Conservation (phyloP, 2,113 vertebrate genomes). For the Myotis brandtii region DNA sequence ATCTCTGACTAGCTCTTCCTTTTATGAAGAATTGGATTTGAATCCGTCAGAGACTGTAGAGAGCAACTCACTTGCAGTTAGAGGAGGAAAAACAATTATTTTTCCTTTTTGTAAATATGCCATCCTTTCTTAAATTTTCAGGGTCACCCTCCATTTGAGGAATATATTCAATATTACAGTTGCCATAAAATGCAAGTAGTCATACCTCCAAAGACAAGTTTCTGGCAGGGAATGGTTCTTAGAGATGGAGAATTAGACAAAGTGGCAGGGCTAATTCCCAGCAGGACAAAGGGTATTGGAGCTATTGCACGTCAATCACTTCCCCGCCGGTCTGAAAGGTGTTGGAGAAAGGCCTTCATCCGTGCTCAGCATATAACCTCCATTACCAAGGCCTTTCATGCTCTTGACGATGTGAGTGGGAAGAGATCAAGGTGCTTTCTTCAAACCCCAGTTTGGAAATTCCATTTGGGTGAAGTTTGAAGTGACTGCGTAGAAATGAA, state of each 20-base stretch:
- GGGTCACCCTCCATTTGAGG: background rate
- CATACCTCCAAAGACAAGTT: background rate
- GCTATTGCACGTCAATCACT: background rate
- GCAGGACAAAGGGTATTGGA: slow-evolving; percentile 14
- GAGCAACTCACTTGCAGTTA: background rate
- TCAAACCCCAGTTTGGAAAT: background rate
- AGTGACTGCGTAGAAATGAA: background rate
- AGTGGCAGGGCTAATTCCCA: slow-evolving; percentile 67
- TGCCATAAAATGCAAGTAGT: slow-evolving; percentile 41
- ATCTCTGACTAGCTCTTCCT: slow-evolving; percentile 17
- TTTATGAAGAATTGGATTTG: background rate
- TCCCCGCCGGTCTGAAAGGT: background rate
- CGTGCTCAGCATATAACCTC: slow-evolving; percentile 18
- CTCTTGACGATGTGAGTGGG: background rate
- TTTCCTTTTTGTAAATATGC: background rate
- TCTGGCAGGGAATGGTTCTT: slow-evolving; percentile 20
- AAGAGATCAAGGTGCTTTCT: slow-evolving; percentile 62
- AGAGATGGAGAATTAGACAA: slow-evolving; percentile 4
- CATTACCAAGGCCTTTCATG: background rate
- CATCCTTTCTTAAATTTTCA: background rate
- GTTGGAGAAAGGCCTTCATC: background rate
- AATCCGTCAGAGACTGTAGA: background rate
- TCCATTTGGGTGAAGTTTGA: slow-evolving; percentile 17
- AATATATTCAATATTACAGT: slow-evolving; percentile 63
- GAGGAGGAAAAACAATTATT: background rate